Evolutionary conservation across 2,888 invertebrate genomes (phyloP).

Genomic region (Pristionchus arcanus): DNA sequence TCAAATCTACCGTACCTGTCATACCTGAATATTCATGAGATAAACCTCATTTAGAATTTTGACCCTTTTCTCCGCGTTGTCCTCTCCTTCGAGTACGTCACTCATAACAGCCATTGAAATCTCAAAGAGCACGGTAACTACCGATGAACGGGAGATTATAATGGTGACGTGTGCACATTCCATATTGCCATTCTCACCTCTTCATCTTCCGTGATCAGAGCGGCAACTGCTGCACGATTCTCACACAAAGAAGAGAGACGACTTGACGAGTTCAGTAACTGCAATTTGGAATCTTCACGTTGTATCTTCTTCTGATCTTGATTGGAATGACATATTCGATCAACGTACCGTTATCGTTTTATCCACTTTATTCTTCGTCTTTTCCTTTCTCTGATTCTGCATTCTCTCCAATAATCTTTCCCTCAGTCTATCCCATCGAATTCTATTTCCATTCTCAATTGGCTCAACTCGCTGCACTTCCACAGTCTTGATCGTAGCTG

Average conservation of each 20-base stretch:
- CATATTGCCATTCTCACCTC: conserved; percentile 8
- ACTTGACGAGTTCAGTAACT: neutral
- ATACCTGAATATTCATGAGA: neutral
- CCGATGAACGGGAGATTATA: neutral
- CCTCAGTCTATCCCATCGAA: neutral
- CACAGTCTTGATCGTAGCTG: neutral
- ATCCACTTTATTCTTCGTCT: neutral
- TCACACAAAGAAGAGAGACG: neutral
- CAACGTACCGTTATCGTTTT: neutral
- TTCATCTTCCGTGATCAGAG: neutral
- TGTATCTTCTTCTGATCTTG: neutral
- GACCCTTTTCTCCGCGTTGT: neutral
- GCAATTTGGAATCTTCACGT: neutral
- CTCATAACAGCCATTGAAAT: neutral
- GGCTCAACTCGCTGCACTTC: neutral
- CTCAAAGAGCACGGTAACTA: neutral
- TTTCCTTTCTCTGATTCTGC: neutral
- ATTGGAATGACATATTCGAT: neutral
- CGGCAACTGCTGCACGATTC: neutral
- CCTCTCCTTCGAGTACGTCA: neutral
- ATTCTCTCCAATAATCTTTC: conserved; percentile 11
- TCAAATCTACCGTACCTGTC: neutral
- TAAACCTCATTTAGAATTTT: neutral
- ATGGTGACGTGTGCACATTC: neutral
- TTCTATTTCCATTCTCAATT: neutral